Conservation (phyloP, 2,888 invertebrate genomes). For the Andricus curvator region DNA sequence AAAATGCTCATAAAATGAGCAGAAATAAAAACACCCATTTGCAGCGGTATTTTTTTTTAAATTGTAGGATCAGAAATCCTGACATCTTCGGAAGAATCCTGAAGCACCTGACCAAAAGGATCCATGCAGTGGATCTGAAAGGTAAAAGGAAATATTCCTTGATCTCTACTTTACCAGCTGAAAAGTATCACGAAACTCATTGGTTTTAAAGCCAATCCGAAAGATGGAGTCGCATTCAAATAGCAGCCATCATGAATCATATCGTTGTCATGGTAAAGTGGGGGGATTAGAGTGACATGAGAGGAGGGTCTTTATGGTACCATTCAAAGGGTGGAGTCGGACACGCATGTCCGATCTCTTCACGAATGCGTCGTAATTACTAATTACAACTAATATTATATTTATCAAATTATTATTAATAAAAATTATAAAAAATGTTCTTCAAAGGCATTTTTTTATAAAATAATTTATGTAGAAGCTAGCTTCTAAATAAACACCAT, state of each 20-base stretch:
- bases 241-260: conserved; percentile 74
- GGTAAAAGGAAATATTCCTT: not conserved
- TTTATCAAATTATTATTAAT: not conserved
- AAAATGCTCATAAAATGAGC: too few relatives aligned
- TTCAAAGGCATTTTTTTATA: not conserved
- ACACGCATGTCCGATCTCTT: not conserved
- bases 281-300: conserved; percentile 52
- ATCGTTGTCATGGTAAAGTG: conserved; percentile 55
- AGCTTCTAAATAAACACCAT: not conserved
- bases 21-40: too few relatives aligned
- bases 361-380: not conserved
- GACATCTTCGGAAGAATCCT: conserved; percentile 58
- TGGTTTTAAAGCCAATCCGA: not conserved
- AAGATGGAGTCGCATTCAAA: conserved; percentile 5
- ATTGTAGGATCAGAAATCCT: conserved; percentile 43
- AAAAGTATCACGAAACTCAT: not conserved
- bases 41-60: too few relatives aligned
- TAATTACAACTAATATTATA: not conserved
- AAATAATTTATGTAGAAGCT: not conserved
- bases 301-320: conserved; percentile 62
- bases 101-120: not conserved
- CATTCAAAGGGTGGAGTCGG: conserved; percentile 66
- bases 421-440: not conserved
- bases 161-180: not conserved
- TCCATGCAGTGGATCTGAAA: not conserved